phyloP scores from a whole-genome alignment of 2,797 vertebrate species.

The Notolepis coatsorum region DNA sequence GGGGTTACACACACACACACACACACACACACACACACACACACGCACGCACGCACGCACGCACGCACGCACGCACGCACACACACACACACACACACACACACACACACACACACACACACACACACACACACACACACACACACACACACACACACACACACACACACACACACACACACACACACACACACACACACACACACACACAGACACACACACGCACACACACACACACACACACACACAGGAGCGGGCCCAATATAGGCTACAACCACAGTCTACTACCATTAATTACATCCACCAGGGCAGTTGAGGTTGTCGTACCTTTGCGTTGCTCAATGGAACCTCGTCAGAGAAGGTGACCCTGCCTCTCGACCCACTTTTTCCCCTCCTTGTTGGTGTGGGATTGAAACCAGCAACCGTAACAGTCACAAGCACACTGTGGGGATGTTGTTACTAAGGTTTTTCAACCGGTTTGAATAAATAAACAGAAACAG shows the following conservation, averaged over 20 bases:
- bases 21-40: neutral
- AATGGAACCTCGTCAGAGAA: too few species aligned
- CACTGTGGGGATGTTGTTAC: too few species aligned
- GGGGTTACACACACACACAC: neutral
- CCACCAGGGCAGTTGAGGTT: too few species aligned
- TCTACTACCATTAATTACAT: too few species aligned
- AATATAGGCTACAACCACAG: neutral
- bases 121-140: neutral
- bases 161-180: neutral
- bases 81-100: conserved; percentile 1
- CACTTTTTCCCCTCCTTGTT: too few species aligned
- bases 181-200: conserved; percentile 9
- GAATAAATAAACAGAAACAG: too few species aligned
- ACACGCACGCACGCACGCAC: conserved; percentile 2
- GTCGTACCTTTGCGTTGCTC: too few species aligned
- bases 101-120: neutral
- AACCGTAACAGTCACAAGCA: too few species aligned
- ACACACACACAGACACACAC: conserved; percentile 13
- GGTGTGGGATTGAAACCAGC: too few species aligned
- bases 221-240: conserved; percentile 1
- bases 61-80: neutral
- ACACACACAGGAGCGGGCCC: too few species aligned
- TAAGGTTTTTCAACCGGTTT: too few species aligned
- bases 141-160: neutral
- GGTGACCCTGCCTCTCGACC: too few species aligned